Conservation (phyloP, 2,797 vertebrate species). For the Premnoplex brunnescens region DNA sequence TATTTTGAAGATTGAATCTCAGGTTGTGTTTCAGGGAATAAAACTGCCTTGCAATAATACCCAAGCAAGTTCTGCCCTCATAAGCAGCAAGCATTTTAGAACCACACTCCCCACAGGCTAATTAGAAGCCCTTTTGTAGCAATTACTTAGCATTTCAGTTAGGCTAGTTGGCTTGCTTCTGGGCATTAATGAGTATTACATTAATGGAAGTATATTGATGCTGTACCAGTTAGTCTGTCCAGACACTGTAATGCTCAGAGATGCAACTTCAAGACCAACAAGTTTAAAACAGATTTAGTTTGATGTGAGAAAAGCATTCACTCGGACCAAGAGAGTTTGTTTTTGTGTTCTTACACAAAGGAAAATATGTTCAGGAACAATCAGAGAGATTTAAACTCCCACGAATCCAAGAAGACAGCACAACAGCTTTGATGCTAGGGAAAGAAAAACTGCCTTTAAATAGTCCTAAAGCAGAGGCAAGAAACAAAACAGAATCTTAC, state of each 20-base stretch:
- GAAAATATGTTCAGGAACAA: not conserved
- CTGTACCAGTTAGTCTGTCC: not conserved
- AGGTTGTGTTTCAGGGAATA: not conserved
- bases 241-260: not conserved
- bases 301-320: not conserved
- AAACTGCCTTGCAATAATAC: not conserved
- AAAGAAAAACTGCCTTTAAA: not conserved
- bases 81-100: not conserved
- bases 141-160: not conserved
- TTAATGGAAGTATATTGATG: not conserved
- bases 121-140: not conserved
- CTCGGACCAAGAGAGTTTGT: not conserved
- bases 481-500: not conserved
- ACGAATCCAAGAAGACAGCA: not conserved
- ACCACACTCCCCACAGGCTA: not conserved
- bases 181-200: not conserved
- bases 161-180: not conserved
- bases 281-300: not conserved
- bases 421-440: not conserved
- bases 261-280: not conserved
- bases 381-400: not conserved
- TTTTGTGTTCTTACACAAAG: not conserved
- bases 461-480: not conserved
- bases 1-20: not conserved
- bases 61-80: not conserved